Conservation (phyloP, 2,113 vertebrate genomes). For the Chaetodon auriga region DNA sequence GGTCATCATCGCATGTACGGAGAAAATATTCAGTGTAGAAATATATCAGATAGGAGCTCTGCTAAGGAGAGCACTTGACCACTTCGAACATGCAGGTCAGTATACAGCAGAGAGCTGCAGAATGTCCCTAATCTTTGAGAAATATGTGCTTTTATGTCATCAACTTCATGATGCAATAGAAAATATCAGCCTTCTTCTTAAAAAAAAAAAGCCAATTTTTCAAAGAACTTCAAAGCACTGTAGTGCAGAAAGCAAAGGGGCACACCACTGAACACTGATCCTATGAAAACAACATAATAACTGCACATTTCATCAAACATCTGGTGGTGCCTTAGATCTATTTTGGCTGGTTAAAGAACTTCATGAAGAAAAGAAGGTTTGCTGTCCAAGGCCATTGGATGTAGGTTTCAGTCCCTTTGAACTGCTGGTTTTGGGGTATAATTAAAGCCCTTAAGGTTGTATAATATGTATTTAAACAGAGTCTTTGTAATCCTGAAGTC, state of each 20-base stretch:
- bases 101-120: neutral
- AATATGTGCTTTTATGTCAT: neutral
- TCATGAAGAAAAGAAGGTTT: constrained; percentile 18
- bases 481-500: constrained; percentile 4
- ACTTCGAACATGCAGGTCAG: neutral
- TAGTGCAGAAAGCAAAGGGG: neutral
- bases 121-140: neutral
- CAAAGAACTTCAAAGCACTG: neutral
- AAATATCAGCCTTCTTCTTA: neutral
- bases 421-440: constrained; percentile 13
- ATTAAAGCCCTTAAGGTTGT: constrained; percentile 35
- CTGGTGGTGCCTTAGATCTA: neutral
- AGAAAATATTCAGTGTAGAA: neutral
- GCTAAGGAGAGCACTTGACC: neutral
- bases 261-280: neutral
- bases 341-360: neutral
- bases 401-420: constrained; percentile 30
- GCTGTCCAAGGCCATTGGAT: constrained; percentile 12
- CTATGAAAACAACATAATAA: neutral
- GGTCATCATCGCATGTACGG: constrained; percentile 67
- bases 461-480: constrained; percentile 29
- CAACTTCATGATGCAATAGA: neutral
- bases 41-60: neutral
- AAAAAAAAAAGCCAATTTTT: neutral
- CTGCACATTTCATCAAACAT: neutral